Evolutionary conservation across 2,888 invertebrate genomes (phyloP).

Genomic region (Pegoplata infirma): DNA sequence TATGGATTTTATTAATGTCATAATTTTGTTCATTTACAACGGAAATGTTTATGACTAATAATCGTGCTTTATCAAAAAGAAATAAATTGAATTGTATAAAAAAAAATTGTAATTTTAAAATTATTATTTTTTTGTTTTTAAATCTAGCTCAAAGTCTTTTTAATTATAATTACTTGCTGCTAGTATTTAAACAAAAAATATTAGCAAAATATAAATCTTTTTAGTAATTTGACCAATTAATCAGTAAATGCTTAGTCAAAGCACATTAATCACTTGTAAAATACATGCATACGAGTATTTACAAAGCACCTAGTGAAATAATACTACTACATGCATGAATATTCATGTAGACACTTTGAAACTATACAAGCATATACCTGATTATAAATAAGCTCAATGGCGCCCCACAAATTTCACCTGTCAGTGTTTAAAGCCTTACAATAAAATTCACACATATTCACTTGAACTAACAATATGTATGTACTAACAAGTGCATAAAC

Average conservation of each 20-base stretch:
- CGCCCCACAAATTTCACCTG: conserved; percentile 58
- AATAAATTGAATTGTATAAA: not conserved
- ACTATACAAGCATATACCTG: conserved; percentile 18
- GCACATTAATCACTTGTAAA: conserved; percentile 42
- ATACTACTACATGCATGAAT: not conserved
- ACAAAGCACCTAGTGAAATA: not conserved
- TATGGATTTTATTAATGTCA: conserved; percentile 25
- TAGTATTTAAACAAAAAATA: no score
- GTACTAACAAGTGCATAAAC: conserved; percentile 39
- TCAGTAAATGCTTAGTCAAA: conserved; percentile 43
- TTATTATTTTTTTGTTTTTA: conserved; percentile 6
- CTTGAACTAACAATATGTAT: not conserved
- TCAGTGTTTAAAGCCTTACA: conserved; percentile 34
- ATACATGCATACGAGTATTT: not conserved
- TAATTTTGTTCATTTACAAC: conserved; percentile 7
- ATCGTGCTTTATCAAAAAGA: not conserved
- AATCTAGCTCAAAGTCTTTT: not conserved
- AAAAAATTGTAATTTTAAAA: not conserved
- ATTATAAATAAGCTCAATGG: conserved; percentile 42
- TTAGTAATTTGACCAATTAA: conserved; percentile 34
- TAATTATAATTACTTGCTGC: no score
- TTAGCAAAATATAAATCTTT: conserved; percentile 30
- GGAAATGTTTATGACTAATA: not conserved
- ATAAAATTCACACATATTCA: not conserved
- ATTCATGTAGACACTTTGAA: not conserved